Base-by-base conservation (phyloP, 2,888 invertebrate species). In the Sphinx pinastri region DNA sequence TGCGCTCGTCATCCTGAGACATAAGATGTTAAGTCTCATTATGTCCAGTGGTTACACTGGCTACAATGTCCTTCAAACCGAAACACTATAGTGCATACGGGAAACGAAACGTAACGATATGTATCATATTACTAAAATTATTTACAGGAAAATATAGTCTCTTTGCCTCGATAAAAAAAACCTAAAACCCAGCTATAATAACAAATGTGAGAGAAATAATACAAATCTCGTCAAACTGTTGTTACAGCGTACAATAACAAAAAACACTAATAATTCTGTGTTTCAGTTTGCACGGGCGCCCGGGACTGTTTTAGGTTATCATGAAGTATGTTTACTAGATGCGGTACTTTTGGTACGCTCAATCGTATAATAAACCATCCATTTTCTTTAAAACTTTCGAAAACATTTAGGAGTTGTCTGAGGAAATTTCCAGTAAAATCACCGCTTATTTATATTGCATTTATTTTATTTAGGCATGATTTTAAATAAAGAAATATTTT, bases 201-300 rank as follows among this genome's bases (percentile, higher is more conserved):
- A 31, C 19, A 60, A 63, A 63, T 63, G 49, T 60, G 47, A 16
- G 19, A 54, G 45, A 63, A 63, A 54, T 47, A 45, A 54, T 51
- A 55, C 19, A 68, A 71, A 68, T 63, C 71, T 67, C 59, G 19
- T 38, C 52, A 45, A 47, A 59, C 67, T 58, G 58, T 59, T 55
- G 68, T 79, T 75, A 79, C 71, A 75, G 1, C 13, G 63, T 69
- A 69, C 90, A 89, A 87, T 88, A 84, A 84, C 87, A 89, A 89
- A 63, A 91, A 92, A 91, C 89, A 91, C 87, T 87, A 90, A 89
- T 91, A 91, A 90, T 88, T 90, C 87, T 82, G 80, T 75, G 86
- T 83, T 88, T 88, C 87, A 90, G 91, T 88, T 88, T 91, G 90
- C 89, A 90, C 89, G 88, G 81, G 81, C 82, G 83, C 81, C 79